Conservation (phyloP, 2,888 invertebrate species). For the Megastigmus dorsalis region DNA sequence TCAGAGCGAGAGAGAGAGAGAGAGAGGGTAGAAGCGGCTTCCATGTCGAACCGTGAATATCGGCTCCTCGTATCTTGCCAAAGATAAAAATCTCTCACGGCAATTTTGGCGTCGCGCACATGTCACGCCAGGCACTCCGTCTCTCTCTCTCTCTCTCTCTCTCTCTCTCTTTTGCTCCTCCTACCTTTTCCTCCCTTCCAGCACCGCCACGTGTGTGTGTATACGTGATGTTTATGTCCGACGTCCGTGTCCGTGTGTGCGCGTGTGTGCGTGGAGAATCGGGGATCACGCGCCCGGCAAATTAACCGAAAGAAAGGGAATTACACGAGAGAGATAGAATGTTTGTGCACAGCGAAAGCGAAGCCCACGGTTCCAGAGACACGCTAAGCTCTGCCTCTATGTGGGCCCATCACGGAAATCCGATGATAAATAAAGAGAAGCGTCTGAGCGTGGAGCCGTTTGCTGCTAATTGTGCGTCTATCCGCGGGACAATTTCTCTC, state of each 20-base stretch:
- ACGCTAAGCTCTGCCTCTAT: conserved; percentile 25
- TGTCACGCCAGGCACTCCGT: conserved; percentile 64
- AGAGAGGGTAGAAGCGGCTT: conserved; percentile 39
- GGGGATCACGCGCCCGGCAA: conserved; percentile 17
- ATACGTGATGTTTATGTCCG: too few species aligned
- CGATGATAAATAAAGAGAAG: conserved; percentile 35
- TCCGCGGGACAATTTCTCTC: not conserved
- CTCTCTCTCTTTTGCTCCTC: too few species aligned
- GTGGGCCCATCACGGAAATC: not conserved
- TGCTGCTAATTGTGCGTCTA: conserved; percentile 18
- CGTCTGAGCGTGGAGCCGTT: not conserved
- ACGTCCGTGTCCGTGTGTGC: not conserved
- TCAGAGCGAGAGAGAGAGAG: conserved; percentile 56
- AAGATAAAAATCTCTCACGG: conserved; percentile 70
- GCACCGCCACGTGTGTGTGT: too few species aligned
- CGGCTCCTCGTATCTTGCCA: conserved; percentile 64
- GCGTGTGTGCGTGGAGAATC: not conserved
- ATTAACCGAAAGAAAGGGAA: conserved; percentile 28
- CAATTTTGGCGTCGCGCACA: conserved; percentile 73
- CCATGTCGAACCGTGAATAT: conserved; percentile 71
- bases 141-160: too few species aligned
- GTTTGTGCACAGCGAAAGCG: not conserved
- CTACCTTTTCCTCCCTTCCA: too few species aligned
- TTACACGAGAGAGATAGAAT: conserved; percentile 44
- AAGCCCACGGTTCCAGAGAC: conserved; percentile 28